Evolutionary conservation across 2,888 invertebrate genomes (phyloP), one percentile per base, ranked within the genome.

Genomic region (Chironomus tentans): DNA sequence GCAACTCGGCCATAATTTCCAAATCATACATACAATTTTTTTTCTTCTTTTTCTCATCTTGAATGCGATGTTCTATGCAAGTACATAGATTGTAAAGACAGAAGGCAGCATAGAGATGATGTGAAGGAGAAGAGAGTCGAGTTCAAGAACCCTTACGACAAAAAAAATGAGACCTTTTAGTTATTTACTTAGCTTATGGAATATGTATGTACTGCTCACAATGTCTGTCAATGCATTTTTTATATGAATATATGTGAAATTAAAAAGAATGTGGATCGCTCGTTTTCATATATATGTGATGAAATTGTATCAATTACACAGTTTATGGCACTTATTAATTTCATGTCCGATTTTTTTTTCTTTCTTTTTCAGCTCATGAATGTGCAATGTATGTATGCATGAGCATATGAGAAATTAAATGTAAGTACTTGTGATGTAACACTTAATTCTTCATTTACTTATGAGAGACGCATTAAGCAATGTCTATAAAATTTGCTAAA

Each of bases 71-170:
- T 21, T 15, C 62, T 15, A 22, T 62, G 21, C 22, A 21, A 3
- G 21, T 21, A 15, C n/a, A 18, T 18, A 56, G 15, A 56, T 56
- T 56, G n/a, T 56, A 15, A 15, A 18, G n/a, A 62, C 22, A 62
- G 62, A 12, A 62, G n/a, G 56, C 21, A 62, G 62, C 62, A 72
- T 72, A 72, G 72, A 72, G 46, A 72, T n/a, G 71, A 47, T 68
- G 50, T 50, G 68, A 68, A 71, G 70, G 50, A 71, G 70, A 72
- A 61, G 46, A 72, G 62, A 72, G 47, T 61, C 61, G 72, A 28
- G 72, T 72, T 72, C 61, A 72, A 50, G 61, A 72, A 72, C 61
- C 72, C 72, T 62, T 72, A 62, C 61, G n/a, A 71, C 21, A 50
- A 71, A 18, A 22, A 6, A 28, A 68, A 24, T 62, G 62, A 62